Base-by-base conservation (phyloP, 37 sponge, comb jelly and placozoan genomes). In the Ephydatia muelleri region DNA sequence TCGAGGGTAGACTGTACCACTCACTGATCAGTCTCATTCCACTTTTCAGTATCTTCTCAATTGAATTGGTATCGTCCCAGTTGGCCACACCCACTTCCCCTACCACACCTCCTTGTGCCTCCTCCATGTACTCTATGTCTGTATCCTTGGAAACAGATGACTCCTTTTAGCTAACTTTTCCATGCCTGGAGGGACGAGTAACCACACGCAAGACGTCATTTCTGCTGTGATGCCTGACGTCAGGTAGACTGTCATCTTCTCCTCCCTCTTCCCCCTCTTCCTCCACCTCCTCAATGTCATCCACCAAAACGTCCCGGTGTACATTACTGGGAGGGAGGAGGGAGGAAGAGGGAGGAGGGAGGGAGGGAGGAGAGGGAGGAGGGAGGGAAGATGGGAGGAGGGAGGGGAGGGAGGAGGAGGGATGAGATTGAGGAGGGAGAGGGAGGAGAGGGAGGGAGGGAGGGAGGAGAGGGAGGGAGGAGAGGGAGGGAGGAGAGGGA, bases 81-180 rank as follows among this genome's bases (percentile, higher is more conserved):
- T 57, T 57, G 57, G 57, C 57, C 57, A 57, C 57, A 57, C 57
- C 57, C 57, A 57, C 57, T 57, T 57, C 57, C 57, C 57, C 57
- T 57, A 21, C 57, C 57, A 57, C 57, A 57, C 57, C 57, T 57
- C 57, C 57, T 57, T 57, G 57, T 57, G 57, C 57, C 57, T 57
- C 57, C 57, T 57, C 57, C 57, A 57, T 57, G 57, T 57, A 57
- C 57, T 57, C 57, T 57, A 57, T 57, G 57, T 57, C 57, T 57
- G 57, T 57, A 57, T 57, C 72, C 57, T 83, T 75, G 30, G 78
- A 78, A 23, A 67, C 68, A 25, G 75, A 75, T 26, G 82, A 76
- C 68, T 87, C 88, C 77, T 87, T 87, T 82, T 87, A 87, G 16
- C 57, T 57, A 57, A 57, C 57, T 57, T 57, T 57, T 57, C 57